Percentiles rank a stretch among this genome's conserved stretches.
phyloP scores from a whole-genome alignment of 2,797 vertebrate species.

The Pangasius larnaudii region DNA sequence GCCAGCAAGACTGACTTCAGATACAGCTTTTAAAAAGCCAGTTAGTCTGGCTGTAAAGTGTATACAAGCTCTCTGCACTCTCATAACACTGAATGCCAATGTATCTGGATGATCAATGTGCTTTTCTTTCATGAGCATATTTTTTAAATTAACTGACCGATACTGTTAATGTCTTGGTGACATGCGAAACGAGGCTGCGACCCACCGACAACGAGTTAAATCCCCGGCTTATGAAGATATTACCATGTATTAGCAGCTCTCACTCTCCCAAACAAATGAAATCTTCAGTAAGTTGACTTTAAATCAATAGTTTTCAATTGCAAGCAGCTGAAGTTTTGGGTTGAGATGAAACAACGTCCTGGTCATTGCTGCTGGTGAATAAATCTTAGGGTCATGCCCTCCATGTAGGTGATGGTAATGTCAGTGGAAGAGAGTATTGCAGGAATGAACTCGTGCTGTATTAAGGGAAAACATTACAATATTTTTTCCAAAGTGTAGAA shows the following conservation, averaged over 20 bases:
- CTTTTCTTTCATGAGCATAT: constrained; percentile 57
- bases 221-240: constrained; percentile 83
- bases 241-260: constrained; percentile 86
- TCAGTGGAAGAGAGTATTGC: constrained; percentile 37
- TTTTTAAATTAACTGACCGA: constrained; percentile 52
- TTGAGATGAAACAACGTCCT: constrained; percentile 45
- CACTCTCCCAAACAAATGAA: constrained; percentile 90
- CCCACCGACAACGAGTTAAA: constrained; percentile 74
- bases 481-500: constrained; percentile 11
- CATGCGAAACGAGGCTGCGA: constrained; percentile 68
- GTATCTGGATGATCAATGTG: constrained; percentile 54
- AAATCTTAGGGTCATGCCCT: constrained; percentile 43
- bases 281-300: constrained; percentile 89
- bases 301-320: constrained; percentile 92
- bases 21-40: constrained; percentile 54
- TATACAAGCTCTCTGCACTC: constrained; percentile 42
- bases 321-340: constrained; percentile 85
- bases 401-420: constrained; percentile 24
- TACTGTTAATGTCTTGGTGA: constrained; percentile 65
- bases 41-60: constrained; percentile 50
- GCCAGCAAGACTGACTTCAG: constrained; percentile 35
- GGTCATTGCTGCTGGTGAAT: constrained; percentile 40
- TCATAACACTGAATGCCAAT: constrained; percentile 34
- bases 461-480: constrained; percentile 39
- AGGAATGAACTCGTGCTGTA: constrained; percentile 18